phyloP scores from a whole-genome alignment of 2,113 vertebrate species.

The Falco punctatus region DNA sequence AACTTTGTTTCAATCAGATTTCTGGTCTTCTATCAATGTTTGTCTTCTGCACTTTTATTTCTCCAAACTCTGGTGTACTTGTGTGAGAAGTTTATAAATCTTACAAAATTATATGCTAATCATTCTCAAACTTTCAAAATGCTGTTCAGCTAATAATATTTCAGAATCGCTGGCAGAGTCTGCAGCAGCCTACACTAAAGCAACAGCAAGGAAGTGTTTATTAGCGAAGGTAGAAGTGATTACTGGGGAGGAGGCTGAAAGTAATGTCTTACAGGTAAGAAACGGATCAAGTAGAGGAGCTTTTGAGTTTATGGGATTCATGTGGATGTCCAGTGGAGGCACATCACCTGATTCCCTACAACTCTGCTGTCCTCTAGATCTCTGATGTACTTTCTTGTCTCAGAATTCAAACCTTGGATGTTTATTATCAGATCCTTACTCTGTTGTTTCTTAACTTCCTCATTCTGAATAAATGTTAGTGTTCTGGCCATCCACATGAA shows the following conservation, averaged over 20 bases:
- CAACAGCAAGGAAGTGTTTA: conserved; percentile 94
- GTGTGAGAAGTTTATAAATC: not conserved
- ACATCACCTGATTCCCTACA: not conserved
- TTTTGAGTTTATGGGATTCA: not conserved
- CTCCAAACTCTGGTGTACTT: not conserved
- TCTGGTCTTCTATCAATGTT: not conserved
- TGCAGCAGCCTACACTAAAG: conserved; percentile 97
- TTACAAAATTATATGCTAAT: not conserved
- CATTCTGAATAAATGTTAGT: not conserved
- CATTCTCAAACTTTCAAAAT: conserved; percentile 6
- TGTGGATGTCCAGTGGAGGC: not conserved
- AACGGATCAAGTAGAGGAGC: rapidly evolving
- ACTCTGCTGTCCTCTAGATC: not conserved
- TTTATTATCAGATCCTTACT: not conserved
- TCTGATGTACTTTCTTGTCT: not conserved
- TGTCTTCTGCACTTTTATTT: not conserved
- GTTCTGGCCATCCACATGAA: not conserved
- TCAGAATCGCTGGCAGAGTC: conserved; percentile 96
- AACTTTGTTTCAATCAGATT: not conserved
- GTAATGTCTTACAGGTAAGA: conserved; percentile 95
- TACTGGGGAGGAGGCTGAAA: conserved; percentile 96
- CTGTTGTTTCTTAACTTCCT: not conserved
- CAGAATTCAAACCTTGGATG: not conserved
- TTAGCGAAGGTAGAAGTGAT: conserved; percentile 97
- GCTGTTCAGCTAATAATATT: conserved; percentile 81